Evolutionary conservation across 2,888 invertebrate species (phyloP), one percentile per base, ranked within the genome.

Genomic region (Eupeodes luniger): DNA sequence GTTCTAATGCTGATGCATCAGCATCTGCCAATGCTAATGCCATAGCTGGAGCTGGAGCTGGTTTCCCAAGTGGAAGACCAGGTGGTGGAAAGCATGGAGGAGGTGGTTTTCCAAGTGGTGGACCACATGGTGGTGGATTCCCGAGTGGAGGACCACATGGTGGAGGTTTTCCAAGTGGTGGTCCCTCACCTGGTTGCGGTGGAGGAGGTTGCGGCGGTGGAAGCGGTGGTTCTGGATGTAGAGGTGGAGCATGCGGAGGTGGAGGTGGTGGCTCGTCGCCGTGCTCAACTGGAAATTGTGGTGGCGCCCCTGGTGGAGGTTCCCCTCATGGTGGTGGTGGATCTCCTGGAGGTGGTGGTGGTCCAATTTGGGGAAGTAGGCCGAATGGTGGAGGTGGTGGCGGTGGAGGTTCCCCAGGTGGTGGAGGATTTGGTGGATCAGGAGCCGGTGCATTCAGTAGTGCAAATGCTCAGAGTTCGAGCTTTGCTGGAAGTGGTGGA

Each of bases 311-410:
- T 14, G 84, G 80, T 2, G 75, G 75, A 7, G 75, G 61, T 40
- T 51, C 95, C 95, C 67, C 14, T 59, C 51, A 74, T 19, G 67
- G 64, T 16, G 64, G 67, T 9, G 82, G 85, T 44, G 69, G 81
- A 36, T 77, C 66, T 6, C 64, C 81, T 34, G 76, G 85, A 16
- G 75, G 80, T n/a, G 70, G 76, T 5, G 69, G 67, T 6, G 61
- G 79, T 27, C 59, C 75, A 49, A 34, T 51, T 16, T 53, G 53
- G 19, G 44, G 40, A 51, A 67, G 77, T 7, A 76, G 79, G n/a
- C 44, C 51, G 6, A 44, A 49, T 12, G 53, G 70, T 14, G 27
- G 88, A 34, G 53, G 81, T 40, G 83, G 89, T 47, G 83, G 89
- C 2, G 34, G 36, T 53, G 89, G 84, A 44, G 81, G 79, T 2